These are phyloP conservation scores for Hippolais icterina DNA, from an alignment of 2,113 vertebrate genomes.

Conservation along the genomic window DNA sequence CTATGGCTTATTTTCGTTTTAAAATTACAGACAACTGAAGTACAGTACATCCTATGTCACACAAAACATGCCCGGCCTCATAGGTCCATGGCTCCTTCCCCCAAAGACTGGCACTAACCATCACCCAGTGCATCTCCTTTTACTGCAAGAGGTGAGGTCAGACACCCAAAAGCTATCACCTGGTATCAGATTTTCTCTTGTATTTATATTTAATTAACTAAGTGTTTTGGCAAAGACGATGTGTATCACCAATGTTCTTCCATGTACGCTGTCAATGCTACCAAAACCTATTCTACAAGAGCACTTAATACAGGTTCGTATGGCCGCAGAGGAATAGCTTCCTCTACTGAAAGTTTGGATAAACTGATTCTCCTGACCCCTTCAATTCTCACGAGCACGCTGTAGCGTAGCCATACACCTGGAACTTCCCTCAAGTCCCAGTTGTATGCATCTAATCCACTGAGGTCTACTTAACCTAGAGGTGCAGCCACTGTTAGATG, in stretches of 20 bases:
- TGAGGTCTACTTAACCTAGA: neutral
- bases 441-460: neutral
- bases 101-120: neutral
- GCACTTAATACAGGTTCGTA: fast-evolving
- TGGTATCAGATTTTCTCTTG: neutral
- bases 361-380: neutral
- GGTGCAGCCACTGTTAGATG: neutral
- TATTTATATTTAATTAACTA: neutral
- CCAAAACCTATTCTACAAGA: neutral
- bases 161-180: neutral
- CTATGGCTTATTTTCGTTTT: neutral
- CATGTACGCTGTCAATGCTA: neutral
- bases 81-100: neutral
- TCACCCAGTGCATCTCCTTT: neutral
- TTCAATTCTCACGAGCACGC: fast-evolving
- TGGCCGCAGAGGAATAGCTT: neutral
- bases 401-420: fast-evolving
- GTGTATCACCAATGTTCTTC: neutral
- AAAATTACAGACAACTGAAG: neutral
- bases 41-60: fast-evolving
- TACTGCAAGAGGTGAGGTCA: neutral
- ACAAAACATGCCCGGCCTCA: neutral
- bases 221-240: neutral
- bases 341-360: neutral
- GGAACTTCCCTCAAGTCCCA: neutral